Evolutionary conservation across 2,888 invertebrate genomes (phyloP).

Genomic region (Drosophila phalerata): DNA sequence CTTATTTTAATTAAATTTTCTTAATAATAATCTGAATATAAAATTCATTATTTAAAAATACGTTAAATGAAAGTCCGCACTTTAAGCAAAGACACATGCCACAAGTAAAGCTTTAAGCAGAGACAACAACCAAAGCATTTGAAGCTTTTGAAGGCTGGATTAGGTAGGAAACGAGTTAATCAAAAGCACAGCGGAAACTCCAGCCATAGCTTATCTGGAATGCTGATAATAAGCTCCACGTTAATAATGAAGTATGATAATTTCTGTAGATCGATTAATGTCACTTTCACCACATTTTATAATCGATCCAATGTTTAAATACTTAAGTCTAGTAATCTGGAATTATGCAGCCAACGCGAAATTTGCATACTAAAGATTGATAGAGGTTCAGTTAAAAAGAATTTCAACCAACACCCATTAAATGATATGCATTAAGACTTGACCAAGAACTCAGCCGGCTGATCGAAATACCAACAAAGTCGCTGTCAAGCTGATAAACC

Average conservation of each 20-base stretch:
- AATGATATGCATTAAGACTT: conserved; percentile 39
- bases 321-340: background rate
- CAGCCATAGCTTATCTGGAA: background rate
- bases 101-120: conserved; percentile 18
- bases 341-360: background rate
- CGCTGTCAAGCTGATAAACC: conserved; percentile 57
- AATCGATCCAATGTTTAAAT: background rate
- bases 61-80: background rate
- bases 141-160: background rate
- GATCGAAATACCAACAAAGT: conserved; percentile 46
- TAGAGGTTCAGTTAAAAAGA: conserved; percentile 17
- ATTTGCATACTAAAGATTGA: conserved; percentile 12
- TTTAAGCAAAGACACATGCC: conserved; percentile 4
- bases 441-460: conserved; percentile 50
- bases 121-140: conserved; percentile 27
- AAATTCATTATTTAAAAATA: background rate
- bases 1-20: too few species aligned
- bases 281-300: background rate
- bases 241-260: background rate
- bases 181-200: background rate
- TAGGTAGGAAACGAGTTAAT: background rate
- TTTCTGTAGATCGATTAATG: background rate
- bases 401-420: conserved; percentile 40
- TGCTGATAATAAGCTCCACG: background rate
- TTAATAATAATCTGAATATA: too few species aligned